These are phyloP conservation scores for Drosophila incognita DNA, from an alignment of 2,888 invertebrate species.

Conservation along the genomic window DNA sequence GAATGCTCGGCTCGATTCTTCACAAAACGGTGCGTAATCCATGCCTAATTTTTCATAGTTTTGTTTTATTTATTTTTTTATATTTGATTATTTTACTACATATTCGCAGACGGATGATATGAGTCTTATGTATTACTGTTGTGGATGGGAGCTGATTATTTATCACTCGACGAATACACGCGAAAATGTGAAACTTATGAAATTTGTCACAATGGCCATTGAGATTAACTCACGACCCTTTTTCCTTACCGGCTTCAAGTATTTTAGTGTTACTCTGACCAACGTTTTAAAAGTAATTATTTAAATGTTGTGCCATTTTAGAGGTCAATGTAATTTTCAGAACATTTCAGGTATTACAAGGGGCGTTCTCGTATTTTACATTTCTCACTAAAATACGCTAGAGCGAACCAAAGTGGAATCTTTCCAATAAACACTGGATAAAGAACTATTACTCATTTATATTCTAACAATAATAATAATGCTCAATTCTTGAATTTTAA, in stretches of 20 bases:
- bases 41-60: neutral
- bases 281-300: constrained; percentile 65
- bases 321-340: neutral
- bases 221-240: constrained; percentile 69
- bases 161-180: constrained; percentile 48
- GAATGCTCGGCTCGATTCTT: constrained; percentile 72
- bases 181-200: constrained; percentile 74
- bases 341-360: constrained; percentile 73
- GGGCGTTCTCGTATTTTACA: constrained; percentile 80
- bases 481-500: neutral
- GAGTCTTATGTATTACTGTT: constrained; percentile 73
- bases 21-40: constrained; percentile 60
- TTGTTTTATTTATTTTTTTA: neutral
- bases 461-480: neutral
- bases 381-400: constrained; percentile 75
- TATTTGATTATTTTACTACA: neutral
- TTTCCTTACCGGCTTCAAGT: constrained; percentile 72
- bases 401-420: neutral
- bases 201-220: constrained; percentile 65
- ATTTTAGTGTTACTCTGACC: constrained; percentile 68
- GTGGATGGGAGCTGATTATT: constrained; percentile 74
- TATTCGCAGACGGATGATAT: constrained; percentile 63
- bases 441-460: neutral
- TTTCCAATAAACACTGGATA: neutral
- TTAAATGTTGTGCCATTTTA: constrained; percentile 8